Percentiles rank a stretch among this genome's conserved stretches.
These are phyloP conservation scores for Enoplosus armatus DNA, from an alignment of 2,797 vertebrate genomes.

Conservation along the genomic window DNA sequence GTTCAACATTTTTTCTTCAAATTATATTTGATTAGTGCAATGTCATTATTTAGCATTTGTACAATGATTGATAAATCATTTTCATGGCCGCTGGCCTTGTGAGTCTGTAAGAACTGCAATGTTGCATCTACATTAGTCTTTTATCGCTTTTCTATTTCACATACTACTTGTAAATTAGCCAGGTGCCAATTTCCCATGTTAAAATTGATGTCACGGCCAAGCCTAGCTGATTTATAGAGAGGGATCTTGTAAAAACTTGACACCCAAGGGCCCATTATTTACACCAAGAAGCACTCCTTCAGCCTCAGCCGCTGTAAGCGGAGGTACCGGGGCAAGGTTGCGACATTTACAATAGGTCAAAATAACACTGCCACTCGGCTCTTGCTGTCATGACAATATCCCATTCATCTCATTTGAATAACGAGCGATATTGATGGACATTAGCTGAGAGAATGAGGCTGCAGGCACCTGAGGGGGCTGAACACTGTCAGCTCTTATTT, in stretches of 20 bases:
- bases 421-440: constrained; percentile 86
- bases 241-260: constrained; percentile 77
- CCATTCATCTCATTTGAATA: constrained; percentile 93
- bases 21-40: constrained; percentile 7
- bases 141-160: constrained; percentile 56
- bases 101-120: constrained; percentile 15
- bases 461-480: constrained; percentile 68
- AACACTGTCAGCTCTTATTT: constrained; percentile 77
- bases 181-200: constrained; percentile 82
- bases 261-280: constrained; percentile 84
- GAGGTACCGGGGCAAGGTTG: constrained; percentile 83
- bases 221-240: constrained; percentile 86
- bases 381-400: constrained; percentile 81
- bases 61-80: constrained; percentile 23
- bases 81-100: constrained; percentile 6
- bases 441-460: constrained; percentile 77
- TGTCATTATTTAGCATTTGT: constrained; percentile 19
- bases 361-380: constrained; percentile 83
- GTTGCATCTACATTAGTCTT: constrained; percentile 35
- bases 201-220: constrained; percentile 84
- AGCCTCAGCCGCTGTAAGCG: constrained; percentile 55
- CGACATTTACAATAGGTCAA: constrained; percentile 89
- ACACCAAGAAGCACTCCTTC: constrained; percentile 66
- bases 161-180: constrained; percentile 81
- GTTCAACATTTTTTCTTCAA: constrained; percentile 36